A percentile compares a stretch with the other conserved stretches of the same genome.
Conservation (phyloP, 2,888 invertebrate species). For the Ochropleura leucogaster region DNA sequence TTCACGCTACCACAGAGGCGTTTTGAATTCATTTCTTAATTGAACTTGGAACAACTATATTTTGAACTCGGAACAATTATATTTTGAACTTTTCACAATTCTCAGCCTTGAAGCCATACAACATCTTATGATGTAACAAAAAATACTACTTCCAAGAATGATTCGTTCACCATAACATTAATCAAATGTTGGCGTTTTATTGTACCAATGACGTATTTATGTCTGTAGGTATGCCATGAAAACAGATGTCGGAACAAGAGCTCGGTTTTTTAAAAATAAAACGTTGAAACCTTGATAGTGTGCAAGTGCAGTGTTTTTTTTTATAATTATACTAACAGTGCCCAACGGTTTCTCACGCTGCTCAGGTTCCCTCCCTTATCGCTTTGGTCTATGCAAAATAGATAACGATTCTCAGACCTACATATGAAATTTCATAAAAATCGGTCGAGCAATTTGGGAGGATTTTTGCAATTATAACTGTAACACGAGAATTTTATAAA, state of each 20-base stretch:
- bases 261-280: slow-evolving; percentile 23
- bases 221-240: slow-evolving; percentile 42
- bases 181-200: slow-evolving; percentile 44
- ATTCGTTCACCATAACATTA: slow-evolving; percentile 30
- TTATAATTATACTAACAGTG: no score
- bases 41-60: neutral
- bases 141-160: neutral
- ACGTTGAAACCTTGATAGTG: neutral
- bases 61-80: neutral
- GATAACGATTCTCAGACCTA: no score
- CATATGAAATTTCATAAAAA: no score
- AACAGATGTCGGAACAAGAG: slow-evolving; percentile 64
- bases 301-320: neutral
- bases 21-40: neutral
- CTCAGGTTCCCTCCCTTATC: no score
- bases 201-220: slow-evolving; percentile 36
- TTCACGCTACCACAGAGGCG: no score
- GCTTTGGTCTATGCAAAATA: no score
- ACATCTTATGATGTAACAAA: neutral
- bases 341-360: no score
- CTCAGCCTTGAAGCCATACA: no score
- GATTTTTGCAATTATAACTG: no score
- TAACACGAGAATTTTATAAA: no score
- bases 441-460: no score
- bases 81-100: neutral